Evolutionary conservation across 2,888 invertebrate genomes (phyloP).

Genomic region (Pandemis cinnamomeana): DNA sequence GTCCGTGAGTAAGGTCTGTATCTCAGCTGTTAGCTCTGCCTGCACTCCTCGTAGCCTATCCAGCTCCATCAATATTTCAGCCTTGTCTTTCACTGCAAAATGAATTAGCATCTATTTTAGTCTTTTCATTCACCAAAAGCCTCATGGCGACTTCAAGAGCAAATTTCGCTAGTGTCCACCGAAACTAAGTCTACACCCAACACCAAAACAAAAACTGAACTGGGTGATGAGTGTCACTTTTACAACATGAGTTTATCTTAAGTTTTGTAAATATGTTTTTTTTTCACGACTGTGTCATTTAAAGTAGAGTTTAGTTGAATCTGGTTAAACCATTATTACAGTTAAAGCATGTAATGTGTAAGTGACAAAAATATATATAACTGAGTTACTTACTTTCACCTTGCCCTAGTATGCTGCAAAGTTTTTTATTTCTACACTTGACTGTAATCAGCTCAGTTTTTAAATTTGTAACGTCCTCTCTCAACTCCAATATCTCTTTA

Average conservation of each 20-base stretch:
- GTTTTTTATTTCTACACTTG: constrained; percentile 88
- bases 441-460: constrained; percentile 87
- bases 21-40: constrained; percentile 89
- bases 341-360: too few species aligned
- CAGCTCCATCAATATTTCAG: constrained; percentile 89
- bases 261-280: too few species aligned
- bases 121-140: background rate
- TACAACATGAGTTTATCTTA: too few species aligned
- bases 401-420: constrained; percentile 88
- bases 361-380: too few species aligned
- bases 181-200: too few species aligned
- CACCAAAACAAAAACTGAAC: too few species aligned
- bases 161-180: too few species aligned
- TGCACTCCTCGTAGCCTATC: constrained; percentile 88
- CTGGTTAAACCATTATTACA: too few species aligned
- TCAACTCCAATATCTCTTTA: constrained; percentile 82
- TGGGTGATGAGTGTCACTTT: too few species aligned
- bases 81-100: constrained; percentile 91
- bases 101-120: background rate
- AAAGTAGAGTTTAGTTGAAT: too few species aligned
- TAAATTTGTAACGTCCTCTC: constrained; percentile 76
- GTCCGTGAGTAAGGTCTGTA: constrained; percentile 87
- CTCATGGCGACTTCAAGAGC: too few species aligned
- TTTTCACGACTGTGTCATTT: too few species aligned
- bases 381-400: constrained; percentile 87